These are phyloP conservation scores for Carposina sasakii DNA, from an alignment of 1,140 invertebrate species.

Conservation along the genomic window DNA sequence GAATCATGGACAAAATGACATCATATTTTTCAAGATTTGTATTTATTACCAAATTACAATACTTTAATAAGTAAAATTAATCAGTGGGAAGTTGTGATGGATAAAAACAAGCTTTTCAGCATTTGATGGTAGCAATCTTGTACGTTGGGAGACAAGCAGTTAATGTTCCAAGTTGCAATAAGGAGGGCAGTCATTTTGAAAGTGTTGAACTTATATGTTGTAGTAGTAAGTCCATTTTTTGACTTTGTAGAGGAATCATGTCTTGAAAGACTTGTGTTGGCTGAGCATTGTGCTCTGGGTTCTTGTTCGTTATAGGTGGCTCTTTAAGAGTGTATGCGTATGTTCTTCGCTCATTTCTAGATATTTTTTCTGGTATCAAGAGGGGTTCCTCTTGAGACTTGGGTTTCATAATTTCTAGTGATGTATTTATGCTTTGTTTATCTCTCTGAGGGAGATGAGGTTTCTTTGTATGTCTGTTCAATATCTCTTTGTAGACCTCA, in stretches of 20 bases:
- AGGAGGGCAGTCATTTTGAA: not conserved
- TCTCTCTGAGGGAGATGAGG: not conserved
- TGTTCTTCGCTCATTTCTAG: not conserved
- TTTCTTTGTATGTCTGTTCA: not conserved
- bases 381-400: not conserved
- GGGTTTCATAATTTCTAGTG: not conserved
- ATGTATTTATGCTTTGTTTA: not conserved
- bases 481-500: not conserved
- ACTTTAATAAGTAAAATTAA: too few species aligned
- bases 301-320: not conserved
- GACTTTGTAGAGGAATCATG: too few species aligned
- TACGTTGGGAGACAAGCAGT: not conserved
- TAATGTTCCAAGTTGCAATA: constrained; percentile 9
- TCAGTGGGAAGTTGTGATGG: too few species aligned
- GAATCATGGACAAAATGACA: too few species aligned
- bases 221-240: constrained; percentile 5
- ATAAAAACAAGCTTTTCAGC: too few species aligned
- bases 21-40: too few species aligned
- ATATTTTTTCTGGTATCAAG: not conserved
- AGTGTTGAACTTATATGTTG: constrained; percentile 6
- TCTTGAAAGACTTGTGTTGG: too few species aligned
- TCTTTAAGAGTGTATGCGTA: not conserved
- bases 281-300: constrained; percentile 1
- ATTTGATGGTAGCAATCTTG: too few species aligned
- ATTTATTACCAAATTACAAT: too few species aligned